Base-by-base conservation (phyloP, 1,140 invertebrate genomes). In the Limonius californicus region DNA sequence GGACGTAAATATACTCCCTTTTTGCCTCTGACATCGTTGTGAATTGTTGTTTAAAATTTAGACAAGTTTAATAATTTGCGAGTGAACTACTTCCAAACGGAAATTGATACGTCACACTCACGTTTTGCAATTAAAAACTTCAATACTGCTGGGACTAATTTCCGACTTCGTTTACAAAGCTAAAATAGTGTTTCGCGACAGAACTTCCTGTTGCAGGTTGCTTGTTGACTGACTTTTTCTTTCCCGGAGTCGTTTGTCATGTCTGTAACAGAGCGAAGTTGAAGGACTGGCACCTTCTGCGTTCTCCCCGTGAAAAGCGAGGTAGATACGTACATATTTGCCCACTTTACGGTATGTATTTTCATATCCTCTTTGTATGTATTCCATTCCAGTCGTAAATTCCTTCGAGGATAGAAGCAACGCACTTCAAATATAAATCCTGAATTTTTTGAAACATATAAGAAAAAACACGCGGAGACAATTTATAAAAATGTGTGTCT, bases 291-390 rank as follows among this genome's bases (percentile, higher is more conserved):
- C 45, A 21, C 45, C 45, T 50, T 50, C 19, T 45, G n/a, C n/a
- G 42, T 27, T 27, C 9, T 27, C 23, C 23, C 23, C 23, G 3
- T 27, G 35, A 39, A 39, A 39, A 12, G 8, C n/a, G 35, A 39
- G 35, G 23, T 27, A 9, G 23, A 27, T 39, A 39, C 16, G 45
- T 16, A 16, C 45, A 19, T 50, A 50, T 50, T 50, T 50, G 16
- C 45, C 45, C 16, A 50, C 9, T 21, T 50, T 50, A 50, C 42
- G 16, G 45, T 50, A 21, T 50, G 45, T 50, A 50, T 50, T 50
- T 50, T 50, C 16, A 50, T 50, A 50, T 18, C 45, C 45, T 6
- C 16, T 50, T 50, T 50, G 45, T 50, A 39, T 39, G 35, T 14
- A 39, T 39, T 39, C 35, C n/a, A 39, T 39, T 39, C 35, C 35